These are phyloP conservation scores for Petrolisthes cinctipes DNA, from an alignment of 2,888 invertebrate species.

Conservation along the genomic window DNA sequence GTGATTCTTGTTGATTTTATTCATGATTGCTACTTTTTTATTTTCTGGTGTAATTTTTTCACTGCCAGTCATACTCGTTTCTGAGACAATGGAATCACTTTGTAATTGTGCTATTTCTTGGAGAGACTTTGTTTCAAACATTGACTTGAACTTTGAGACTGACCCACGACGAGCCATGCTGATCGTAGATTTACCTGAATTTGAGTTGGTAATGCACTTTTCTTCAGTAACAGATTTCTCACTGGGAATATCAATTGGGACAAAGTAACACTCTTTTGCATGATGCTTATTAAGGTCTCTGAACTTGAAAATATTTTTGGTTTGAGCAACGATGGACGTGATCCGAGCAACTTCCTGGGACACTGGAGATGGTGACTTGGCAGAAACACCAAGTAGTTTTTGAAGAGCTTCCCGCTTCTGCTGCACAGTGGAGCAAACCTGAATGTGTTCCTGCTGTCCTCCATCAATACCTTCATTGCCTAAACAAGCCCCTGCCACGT, in stretches of 20 bases:
- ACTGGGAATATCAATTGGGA: slow-evolving; percentile 20
- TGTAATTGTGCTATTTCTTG: slow-evolving; percentile 43
- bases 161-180: slow-evolving; percentile 5
- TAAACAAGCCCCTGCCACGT: too few species aligned
- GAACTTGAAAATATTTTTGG: background rate
- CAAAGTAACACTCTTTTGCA: slow-evolving; percentile 12
- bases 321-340: background rate
- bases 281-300: background rate
- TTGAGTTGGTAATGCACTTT: background rate
- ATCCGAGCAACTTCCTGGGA: slow-evolving; percentile 16
- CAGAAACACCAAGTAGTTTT: background rate
- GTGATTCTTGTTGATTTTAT: background rate
- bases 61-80: background rate
- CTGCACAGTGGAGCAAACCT: background rate
- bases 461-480: background rate
- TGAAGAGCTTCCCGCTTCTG: background rate
- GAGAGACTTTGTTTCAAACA: slow-evolving; percentile 45
- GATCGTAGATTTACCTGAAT: background rate
- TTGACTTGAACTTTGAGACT: slow-evolving; percentile 32
- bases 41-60: background rate
- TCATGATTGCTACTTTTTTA: background rate
- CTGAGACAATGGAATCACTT: background rate
- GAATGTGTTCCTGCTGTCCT: background rate
- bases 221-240: background rate
- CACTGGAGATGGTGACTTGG: slow-evolving; percentile 7